Evolutionary conservation across 2,888 invertebrate genomes (phyloP).

Genomic region (Drosophila prostipennis): DNA sequence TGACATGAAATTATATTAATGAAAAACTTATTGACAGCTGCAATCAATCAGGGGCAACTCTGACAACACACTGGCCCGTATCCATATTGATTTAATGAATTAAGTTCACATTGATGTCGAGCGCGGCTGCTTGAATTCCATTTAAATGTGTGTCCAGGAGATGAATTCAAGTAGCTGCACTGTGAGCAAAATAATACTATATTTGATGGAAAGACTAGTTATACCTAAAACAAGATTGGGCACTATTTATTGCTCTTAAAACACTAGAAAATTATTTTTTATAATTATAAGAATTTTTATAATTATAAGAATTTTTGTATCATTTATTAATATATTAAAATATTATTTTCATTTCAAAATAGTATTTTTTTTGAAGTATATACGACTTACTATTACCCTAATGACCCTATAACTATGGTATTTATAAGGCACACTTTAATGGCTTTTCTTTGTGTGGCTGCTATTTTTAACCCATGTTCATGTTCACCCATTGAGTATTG

Average conservation of each 20-base stretch:
- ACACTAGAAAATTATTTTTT: no score
- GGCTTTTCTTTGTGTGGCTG: background rate
- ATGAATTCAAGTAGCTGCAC: slow-evolving; percentile 19
- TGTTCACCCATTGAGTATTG: slow-evolving; percentile 3
- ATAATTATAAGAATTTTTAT: no score
- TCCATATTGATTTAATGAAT: slow-evolving; percentile 59
- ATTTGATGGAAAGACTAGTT: background rate
- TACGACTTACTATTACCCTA: no score
- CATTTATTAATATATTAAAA: no score
- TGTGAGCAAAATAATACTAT: background rate
- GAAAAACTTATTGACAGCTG: slow-evolving; percentile 82
- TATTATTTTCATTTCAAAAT: no score
- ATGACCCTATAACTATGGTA: no score
- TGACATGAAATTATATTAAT: slow-evolving; percentile 77
- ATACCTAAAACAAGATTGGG: no score
- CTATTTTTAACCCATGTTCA: slow-evolving; percentile 6
- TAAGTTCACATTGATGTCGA: slow-evolving; percentile 49
- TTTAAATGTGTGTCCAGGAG: slow-evolving; percentile 19
- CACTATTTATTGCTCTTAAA: no score
- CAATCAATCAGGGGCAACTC: slow-evolving; percentile 76
- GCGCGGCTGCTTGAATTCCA: slow-evolving; percentile 24
- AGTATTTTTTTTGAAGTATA: no score
- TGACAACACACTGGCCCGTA: slow-evolving; percentile 48
- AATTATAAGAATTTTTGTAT: no score
- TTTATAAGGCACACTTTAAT: no score